phyloP scores from a whole-genome alignment of 2,797 vertebrate species.

The Esox masquinongy region DNA sequence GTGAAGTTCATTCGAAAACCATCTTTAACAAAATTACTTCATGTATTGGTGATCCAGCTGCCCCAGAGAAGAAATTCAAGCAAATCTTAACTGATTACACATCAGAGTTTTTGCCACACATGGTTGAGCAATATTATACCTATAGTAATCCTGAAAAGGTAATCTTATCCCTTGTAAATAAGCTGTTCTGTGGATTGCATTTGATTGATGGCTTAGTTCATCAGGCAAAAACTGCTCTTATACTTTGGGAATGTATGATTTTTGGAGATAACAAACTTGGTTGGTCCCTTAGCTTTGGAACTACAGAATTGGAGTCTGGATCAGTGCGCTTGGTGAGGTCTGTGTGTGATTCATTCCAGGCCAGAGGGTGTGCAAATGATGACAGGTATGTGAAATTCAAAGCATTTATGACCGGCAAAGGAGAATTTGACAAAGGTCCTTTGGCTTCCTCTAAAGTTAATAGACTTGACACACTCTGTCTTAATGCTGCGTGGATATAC shows the following conservation, averaged over 20 bases:
- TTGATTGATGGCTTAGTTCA: slow-evolving; percentile 11
- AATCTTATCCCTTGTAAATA: not conserved
- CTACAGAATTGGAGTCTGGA: not conserved
- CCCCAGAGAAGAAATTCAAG: slow-evolving; percentile 5
- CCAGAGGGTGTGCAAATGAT: not conserved
- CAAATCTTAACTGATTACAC: slow-evolving; percentile 10
- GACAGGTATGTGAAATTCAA: not conserved
- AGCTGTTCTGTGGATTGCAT: slow-evolving; percentile 15
- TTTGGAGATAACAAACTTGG: not conserved
- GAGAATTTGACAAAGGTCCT: not conserved
- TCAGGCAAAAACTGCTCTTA: not conserved
- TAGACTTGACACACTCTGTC: not conserved
- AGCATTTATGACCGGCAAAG: slow-evolving; percentile 2
- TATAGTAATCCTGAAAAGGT: not conserved
- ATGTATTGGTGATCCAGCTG: not conserved
- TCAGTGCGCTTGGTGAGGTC: not conserved
- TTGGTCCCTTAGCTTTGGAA: too few species aligned
- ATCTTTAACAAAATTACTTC: not conserved
- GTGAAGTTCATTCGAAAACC: not conserved
- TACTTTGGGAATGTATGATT: slow-evolving; percentile 4
- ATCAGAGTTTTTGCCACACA: not conserved
- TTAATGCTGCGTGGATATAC: slow-evolving; percentile 6
- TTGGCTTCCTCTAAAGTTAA: not conserved
- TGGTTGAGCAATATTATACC: not conserved
- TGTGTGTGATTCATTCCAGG: slow-evolving; percentile 1